Conservation (phyloP, 2,113 vertebrate species). For the Ascaphus truei region DNA sequence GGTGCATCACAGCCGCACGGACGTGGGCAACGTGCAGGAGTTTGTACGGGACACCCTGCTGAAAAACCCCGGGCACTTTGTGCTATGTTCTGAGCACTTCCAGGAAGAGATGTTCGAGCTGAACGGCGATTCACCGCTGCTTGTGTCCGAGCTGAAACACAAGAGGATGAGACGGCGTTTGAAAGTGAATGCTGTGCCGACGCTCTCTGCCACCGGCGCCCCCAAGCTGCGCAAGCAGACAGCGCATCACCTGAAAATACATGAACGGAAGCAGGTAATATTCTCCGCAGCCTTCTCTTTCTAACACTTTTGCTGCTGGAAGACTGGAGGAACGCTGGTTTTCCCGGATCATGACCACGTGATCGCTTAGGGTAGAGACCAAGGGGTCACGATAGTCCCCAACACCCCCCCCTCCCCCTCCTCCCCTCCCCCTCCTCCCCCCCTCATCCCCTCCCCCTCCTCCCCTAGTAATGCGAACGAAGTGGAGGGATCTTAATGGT, state of each 20-base stretch:
- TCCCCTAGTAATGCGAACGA: no score
- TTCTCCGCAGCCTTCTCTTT: no score
- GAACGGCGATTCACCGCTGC: background rate
- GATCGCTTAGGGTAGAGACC: no score
- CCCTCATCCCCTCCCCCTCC: no score
- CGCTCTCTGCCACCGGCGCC: slow-evolving; percentile 13
- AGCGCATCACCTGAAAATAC: slow-evolving; percentile 14
- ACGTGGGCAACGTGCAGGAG: slow-evolving; percentile 20
- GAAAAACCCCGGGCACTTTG: slow-evolving; percentile 18
- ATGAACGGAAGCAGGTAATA: slow-evolving; percentile 26
- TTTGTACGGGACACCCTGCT: slow-evolving; percentile 14
- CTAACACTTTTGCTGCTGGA: no score
- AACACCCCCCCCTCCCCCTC: no score
- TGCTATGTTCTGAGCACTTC: slow-evolving; percentile 29
- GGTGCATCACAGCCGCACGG: slow-evolving; percentile 25
- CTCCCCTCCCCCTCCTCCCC: no score
- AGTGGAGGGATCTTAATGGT: no score
- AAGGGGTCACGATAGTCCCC: no score
- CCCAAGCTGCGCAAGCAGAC: slow-evolving; percentile 13
- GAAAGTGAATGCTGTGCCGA: slow-evolving; percentile 16
- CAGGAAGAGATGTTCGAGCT: slow-evolving; percentile 25
- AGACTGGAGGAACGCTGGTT: no score
- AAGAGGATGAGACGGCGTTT: background rate
- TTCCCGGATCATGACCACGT: no score
- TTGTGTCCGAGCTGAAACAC: background rate